Percentiles rank a stretch among this genome's conserved stretches.
Evolutionary conservation across 2,113 vertebrate genomes (phyloP).

Genomic region (Xyrauchen texanus): DNA sequence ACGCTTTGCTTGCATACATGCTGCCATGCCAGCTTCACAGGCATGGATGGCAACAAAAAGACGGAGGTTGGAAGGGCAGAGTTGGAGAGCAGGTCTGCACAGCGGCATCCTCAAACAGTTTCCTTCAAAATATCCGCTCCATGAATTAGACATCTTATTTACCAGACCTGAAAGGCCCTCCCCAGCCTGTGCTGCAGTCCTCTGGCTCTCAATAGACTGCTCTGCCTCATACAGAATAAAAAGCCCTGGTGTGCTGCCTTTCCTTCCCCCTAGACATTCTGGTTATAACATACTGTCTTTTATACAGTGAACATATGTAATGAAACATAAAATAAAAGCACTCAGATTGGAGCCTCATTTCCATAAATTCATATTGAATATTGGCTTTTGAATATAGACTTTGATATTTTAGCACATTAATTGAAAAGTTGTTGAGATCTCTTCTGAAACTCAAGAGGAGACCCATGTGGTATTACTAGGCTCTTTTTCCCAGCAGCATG

Average conservation of each 20-base stretch:
- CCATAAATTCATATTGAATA: no score
- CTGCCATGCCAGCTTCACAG: background rate
- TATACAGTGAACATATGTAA: constrained; percentile 42
- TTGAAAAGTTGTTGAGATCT: no score
- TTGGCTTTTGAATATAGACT: no score
- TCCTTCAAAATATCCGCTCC: constrained; percentile 83
- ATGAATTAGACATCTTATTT: constrained; percentile 78
- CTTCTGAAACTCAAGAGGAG: no score
- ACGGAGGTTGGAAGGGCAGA: constrained; percentile 35
- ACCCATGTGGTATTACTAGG: no score
- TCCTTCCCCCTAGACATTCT: constrained; percentile 3
- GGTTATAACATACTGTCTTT: constrained; percentile 55
- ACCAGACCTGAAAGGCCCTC: constrained; percentile 27
- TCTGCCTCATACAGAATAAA: constrained; percentile 3
- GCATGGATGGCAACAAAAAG: background rate
- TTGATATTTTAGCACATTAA: no score
- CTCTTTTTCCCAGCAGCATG: no score
- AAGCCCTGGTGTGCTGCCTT: constrained; percentile 37
- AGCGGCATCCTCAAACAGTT: constrained; percentile 72
- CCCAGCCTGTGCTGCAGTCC: background rate
- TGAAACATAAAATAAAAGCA: background rate
- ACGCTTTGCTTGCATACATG: background rate
- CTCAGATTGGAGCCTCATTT: background rate
- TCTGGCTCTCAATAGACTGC: constrained; percentile 8
- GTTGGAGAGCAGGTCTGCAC: constrained; percentile 58